Percentiles rank a stretch among this genome's conserved stretches.
Evolutionary conservation across 2,888 invertebrate genomes (phyloP).

Genomic region (Agriopis aurantiaria): DNA sequence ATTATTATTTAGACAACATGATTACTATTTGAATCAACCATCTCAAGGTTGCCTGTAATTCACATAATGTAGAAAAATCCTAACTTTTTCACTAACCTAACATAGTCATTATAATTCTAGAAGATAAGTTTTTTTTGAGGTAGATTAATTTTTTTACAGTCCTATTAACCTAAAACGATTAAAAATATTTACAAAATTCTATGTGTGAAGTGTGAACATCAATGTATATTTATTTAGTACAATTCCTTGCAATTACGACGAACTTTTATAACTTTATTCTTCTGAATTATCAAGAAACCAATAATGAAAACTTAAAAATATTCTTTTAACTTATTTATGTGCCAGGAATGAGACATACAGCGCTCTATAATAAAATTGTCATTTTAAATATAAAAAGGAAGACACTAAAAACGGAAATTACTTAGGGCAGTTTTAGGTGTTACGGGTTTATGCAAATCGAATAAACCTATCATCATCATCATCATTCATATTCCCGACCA

Average conservation of each 20-base stretch:
- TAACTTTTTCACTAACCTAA: constrained; percentile 82
- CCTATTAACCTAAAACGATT: constrained; percentile 85
- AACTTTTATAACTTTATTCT: constrained; percentile 57
- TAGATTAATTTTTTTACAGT: constrained; percentile 86
- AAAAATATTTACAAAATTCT: constrained; percentile 81
- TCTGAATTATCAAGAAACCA: constrained; percentile 35
- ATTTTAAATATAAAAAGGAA: not conserved
- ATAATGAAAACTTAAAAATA: constrained; percentile 23
- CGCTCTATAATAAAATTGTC: constrained; percentile 18
- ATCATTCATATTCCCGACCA: too few species aligned
- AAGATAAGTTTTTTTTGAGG: constrained; percentile 84
- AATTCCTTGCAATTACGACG: constrained; percentile 65
- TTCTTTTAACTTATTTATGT: constrained; percentile 36
- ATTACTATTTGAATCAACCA: constrained; percentile 58
- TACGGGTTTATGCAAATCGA: too few species aligned
- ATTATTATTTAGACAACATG: constrained; percentile 45
- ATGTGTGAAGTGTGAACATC: constrained; percentile 77
- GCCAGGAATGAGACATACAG: constrained; percentile 47
- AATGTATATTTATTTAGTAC: constrained; percentile 67
- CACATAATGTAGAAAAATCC: constrained; percentile 67
- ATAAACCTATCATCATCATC: too few species aligned
- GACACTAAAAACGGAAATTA: too few species aligned
- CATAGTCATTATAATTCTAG: constrained; percentile 78
- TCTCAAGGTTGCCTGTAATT: constrained; percentile 66
- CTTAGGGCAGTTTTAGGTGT: too few species aligned